Evolutionary conservation across 2,888 invertebrate genomes (phyloP).

Genomic region (Venusia cambrica): DNA sequence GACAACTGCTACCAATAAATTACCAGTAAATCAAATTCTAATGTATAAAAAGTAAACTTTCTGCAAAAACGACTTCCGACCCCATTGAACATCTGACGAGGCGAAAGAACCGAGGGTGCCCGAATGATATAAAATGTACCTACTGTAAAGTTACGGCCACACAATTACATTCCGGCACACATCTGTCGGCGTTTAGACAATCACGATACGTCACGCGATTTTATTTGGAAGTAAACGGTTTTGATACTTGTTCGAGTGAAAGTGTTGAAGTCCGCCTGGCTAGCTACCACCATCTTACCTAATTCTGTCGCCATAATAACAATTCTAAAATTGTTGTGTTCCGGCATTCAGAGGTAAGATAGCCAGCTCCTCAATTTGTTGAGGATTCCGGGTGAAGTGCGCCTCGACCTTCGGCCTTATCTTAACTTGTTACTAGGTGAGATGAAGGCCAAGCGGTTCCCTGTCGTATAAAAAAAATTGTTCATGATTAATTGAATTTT

Average conservation of each 20-base stretch:
- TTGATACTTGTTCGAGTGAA: constrained; percentile 47
- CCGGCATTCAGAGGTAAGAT: no score
- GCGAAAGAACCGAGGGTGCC: constrained; percentile 61
- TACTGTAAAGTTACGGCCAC: constrained; percentile 64
- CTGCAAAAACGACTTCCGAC: constrained; percentile 66
- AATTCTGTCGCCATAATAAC: no score
- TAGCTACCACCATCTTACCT: no score
- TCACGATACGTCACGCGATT: constrained; percentile 80
- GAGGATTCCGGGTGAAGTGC: no score
- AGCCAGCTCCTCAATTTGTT: no score
- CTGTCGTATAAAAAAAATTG: no score
- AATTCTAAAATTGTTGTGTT: no score
- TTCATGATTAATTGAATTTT: no score
- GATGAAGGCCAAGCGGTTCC: no score
- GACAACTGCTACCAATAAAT: constrained; percentile 38
- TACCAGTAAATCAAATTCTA: constrained; percentile 57
- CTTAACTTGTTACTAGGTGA: no score
- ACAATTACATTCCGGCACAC: constrained; percentile 80
- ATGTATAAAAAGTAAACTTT: constrained; percentile 52
- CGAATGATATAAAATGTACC: constrained; percentile 71
- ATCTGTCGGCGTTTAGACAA: constrained; percentile 80
- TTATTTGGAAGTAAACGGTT: constrained; percentile 29
- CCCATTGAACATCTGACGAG: constrained; percentile 79
- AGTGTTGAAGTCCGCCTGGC: no score
- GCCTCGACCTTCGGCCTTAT: no score